Conservation (phyloP, 2,113 vertebrate genomes). For the Calypte anna region DNA sequence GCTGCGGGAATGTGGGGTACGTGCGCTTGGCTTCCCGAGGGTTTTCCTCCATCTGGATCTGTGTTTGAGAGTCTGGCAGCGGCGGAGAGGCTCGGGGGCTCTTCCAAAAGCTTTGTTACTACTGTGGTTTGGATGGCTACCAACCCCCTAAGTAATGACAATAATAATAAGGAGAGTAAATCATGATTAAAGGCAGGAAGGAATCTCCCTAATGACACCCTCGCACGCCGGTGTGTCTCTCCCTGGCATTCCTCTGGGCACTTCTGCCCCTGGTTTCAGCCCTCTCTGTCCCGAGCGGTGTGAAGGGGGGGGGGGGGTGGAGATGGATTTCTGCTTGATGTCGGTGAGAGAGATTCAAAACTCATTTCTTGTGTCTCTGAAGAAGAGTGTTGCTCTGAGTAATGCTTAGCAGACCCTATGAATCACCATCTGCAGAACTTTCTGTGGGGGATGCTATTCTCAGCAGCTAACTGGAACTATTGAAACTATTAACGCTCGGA, state of each 20-base stretch:
- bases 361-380: not conserved
- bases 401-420: conserved; percentile 35
- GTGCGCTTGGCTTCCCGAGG: rapidly evolving
- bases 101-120: rapidly evolving
- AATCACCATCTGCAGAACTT: conserved; percentile 68
- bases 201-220: not conserved
- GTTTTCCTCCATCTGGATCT: not conserved
- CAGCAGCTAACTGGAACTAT: conserved; percentile 3
- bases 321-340: conserved; percentile 15
- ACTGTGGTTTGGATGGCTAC: not conserved
- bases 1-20: not conserved
- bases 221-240: rapidly evolving
- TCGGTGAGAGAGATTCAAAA: conserved; percentile 33
- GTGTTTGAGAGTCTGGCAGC: rapidly evolving
- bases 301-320: not conserved
- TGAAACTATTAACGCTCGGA: not conserved
- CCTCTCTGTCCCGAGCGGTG: not conserved
- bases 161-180: not conserved
- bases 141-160: rapidly evolving
- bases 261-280: rapidly evolving
- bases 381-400: conserved; percentile 49
- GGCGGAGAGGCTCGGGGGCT: rapidly evolving
- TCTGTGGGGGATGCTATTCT: conserved; percentile 65
- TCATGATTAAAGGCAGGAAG: not conserved
- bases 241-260: not conserved